Percentiles rank a stretch among this genome's conserved stretches.
Evolutionary conservation across 2,113 vertebrate species (phyloP).

Genomic region (Psilopogon haemacephalus): DNA sequence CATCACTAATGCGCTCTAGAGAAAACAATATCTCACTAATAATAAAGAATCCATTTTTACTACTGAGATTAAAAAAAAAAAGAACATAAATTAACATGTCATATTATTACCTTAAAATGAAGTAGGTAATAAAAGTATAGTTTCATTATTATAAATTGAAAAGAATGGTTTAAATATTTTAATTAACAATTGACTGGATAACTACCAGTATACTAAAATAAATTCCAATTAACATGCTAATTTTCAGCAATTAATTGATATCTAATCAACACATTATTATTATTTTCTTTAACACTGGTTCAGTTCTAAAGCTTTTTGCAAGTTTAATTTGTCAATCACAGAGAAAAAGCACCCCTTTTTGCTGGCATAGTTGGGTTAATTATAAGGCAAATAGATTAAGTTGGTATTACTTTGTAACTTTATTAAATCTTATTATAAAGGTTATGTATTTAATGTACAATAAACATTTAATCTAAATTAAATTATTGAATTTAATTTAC

Average conservation of each 20-base stretch:
- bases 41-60: constrained; percentile 1
- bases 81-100: background rate
- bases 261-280: constrained; percentile 50
- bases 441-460: constrained; percentile 45
- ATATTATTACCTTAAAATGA: constrained; percentile 27
- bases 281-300: constrained; percentile 62
- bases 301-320: constrained; percentile 50
- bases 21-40: background rate
- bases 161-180: constrained; percentile 50
- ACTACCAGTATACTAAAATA: constrained; percentile 60
- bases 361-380: constrained; percentile 50
- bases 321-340: constrained; percentile 66
- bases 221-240: constrained; percentile 72
- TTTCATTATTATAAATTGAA: constrained; percentile 30
- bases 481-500: constrained; percentile 51
- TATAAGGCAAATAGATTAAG: constrained; percentile 56
- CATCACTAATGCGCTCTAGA: background rate
- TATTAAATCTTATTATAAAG: constrained; percentile 31
- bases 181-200: constrained; percentile 65
- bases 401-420: constrained; percentile 55
- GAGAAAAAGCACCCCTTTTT: constrained; percentile 44
- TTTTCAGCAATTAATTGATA: constrained; percentile 70
- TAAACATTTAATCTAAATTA: constrained; percentile 66
- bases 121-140: constrained; percentile 35
- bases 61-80: background rate